These are phyloP conservation scores for Ariolimax columbianus DNA, from an alignment of 2,888 invertebrate genomes.

Conservation along the genomic window DNA sequence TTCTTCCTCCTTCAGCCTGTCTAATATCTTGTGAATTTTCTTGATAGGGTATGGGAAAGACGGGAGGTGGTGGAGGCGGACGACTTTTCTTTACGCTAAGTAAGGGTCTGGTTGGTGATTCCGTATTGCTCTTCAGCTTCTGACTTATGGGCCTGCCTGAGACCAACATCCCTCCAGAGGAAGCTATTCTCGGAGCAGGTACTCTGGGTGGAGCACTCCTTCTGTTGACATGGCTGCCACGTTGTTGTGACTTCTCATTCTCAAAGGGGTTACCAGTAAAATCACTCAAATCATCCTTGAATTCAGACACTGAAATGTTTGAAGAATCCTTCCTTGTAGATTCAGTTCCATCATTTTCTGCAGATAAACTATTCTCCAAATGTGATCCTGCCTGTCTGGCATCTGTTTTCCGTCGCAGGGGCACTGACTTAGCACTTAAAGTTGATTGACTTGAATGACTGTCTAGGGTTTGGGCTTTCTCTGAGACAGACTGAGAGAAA, in stretches of 20 bases:
- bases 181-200: conserved; percentile 44
- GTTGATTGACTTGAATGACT: conserved; percentile 35
- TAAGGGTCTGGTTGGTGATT: background rate
- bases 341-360: background rate
- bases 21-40: conserved; percentile 1
- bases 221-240: background rate
- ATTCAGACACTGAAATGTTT: conserved; percentile 50
- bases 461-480: conserved; percentile 5
- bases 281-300: conserved; percentile 53
- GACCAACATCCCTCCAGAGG: conserved; percentile 36
- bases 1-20: conserved; percentile 9
- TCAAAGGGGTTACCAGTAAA: conserved; percentile 12
- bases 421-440: conserved; percentile 28
- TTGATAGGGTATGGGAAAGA: conserved; percentile 42
- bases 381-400: background rate
- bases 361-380: background rate
- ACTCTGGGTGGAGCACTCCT: background rate
- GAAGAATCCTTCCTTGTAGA: conserved; percentile 7
- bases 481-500: background rate
- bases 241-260: background rate
- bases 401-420: conserved; percentile 32
- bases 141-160: conserved; percentile 8
- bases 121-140: background rate
- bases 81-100: conserved; percentile 36
- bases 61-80: conserved; percentile 50